Evolutionary conservation across 2,113 vertebrate genomes (phyloP).

Genomic region (Emberiza fucata): DNA sequence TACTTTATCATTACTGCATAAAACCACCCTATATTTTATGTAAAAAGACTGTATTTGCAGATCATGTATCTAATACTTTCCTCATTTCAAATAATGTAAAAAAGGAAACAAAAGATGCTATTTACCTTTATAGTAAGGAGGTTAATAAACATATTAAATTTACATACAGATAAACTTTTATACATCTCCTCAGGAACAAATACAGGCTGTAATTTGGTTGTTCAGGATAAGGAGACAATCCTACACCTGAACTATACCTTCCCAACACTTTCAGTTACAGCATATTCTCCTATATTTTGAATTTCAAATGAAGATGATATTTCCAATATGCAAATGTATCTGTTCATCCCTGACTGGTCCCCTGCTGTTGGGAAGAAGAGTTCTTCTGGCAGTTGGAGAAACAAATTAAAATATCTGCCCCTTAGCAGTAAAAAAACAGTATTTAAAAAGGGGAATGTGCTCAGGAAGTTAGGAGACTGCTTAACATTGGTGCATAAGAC

Average conservation of each 20-base stretch:
- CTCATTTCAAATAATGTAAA: not conserved
- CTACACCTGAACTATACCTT: not conserved
- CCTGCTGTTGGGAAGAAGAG: not conserved
- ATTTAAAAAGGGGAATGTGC: not conserved
- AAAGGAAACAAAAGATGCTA: not conserved
- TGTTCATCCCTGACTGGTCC: not conserved
- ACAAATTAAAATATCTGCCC: not conserved
- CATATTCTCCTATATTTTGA: not conserved
- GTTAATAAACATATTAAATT: not conserved
- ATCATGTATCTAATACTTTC: not conserved
- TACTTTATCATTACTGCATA: not conserved
- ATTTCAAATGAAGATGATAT: not conserved
- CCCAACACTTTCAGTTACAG: not conserved
- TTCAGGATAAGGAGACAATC: not conserved
- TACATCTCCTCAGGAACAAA: not conserved
- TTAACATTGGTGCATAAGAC: not conserved
- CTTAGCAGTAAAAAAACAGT: rapidly evolving
- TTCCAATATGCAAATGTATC: not conserved
- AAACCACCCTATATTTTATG: not conserved
- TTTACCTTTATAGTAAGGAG: not conserved
- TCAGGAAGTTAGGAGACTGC: not conserved
- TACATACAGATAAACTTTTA: not conserved
- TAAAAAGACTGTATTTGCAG: not conserved
- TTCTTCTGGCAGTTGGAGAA: not conserved
- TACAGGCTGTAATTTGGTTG: not conserved